Percentiles rank a stretch among this genome's conserved stretches.
phyloP scores from a whole-genome alignment of 2,797 vertebrate species.

The Vultur gryphus region DNA sequence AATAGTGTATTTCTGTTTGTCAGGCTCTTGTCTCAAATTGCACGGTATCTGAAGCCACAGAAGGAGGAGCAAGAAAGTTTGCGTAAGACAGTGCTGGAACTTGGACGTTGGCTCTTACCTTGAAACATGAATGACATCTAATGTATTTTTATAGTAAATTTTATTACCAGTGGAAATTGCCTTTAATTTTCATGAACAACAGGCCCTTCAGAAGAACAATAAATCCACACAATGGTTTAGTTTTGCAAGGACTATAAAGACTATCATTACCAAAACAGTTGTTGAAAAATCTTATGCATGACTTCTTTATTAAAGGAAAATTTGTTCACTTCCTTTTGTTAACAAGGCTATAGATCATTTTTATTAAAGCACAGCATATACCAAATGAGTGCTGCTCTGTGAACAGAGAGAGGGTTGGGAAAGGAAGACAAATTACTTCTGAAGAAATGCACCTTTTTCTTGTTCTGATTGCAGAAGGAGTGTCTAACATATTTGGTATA shows the following conservation, averaged over 20 bases:
- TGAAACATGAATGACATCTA: background rate
- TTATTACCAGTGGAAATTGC: background rate
- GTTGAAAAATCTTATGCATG: background rate
- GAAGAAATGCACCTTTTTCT: background rate
- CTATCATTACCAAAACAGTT: background rate
- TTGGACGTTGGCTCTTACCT: background rate
- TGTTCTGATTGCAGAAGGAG: background rate
- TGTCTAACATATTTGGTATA: background rate
- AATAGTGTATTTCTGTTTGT: background rate
- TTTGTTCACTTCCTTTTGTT: background rate
- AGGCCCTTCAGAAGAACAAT: background rate
- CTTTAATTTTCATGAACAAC: slow-evolving; percentile 3
- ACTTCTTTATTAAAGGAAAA: slow-evolving; percentile 8
- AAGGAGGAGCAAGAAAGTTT: background rate
- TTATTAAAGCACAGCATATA: background rate
- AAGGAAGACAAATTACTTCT: background rate
- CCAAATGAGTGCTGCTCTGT: background rate
- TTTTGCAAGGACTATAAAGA: background rate
- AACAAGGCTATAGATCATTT: background rate
- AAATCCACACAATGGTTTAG: background rate
- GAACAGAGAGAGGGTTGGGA: background rate
- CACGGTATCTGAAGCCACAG: background rate
- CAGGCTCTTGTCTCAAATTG: background rate
- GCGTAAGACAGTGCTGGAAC: background rate
- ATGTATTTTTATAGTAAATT: background rate